A percentile compares a stretch with the other conserved stretches of the same genome.
Evolutionary conservation across 2,888 invertebrate species (phyloP).

Genomic region (Eretmocerus hayati): DNA sequence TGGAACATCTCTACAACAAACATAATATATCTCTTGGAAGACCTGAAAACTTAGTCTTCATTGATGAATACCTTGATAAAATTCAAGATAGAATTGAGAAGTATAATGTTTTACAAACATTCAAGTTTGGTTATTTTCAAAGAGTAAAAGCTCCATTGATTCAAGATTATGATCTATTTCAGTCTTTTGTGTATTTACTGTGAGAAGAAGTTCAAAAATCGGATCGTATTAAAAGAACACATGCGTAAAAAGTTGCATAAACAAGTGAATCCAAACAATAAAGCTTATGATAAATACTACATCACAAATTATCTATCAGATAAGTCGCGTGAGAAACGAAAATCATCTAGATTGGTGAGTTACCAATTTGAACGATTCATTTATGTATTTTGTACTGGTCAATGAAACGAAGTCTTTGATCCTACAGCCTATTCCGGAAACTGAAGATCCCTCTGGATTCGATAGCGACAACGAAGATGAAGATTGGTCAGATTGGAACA

Average conservation of each 20-base stretch:
- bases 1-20: slow-evolving; percentile 78
- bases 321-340: slow-evolving; percentile 36
- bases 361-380: too few relatives aligned
- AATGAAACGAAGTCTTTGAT: too few relatives aligned
- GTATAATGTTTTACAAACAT: slow-evolving; percentile 40
- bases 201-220: slow-evolving; percentile 83
- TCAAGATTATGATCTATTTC: slow-evolving; percentile 12
- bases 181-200: slow-evolving; percentile 85
- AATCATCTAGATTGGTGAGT: slow-evolving; percentile 4
- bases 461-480: slow-evolving; percentile 38
- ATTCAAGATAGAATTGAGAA: slow-evolving; percentile 72
- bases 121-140: neutral
- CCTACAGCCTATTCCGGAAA: slow-evolving; percentile 10
- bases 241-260: slow-evolving; percentile 97
- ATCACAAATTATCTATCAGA: slow-evolving; percentile 51
- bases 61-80: slow-evolving; percentile 73
- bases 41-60: slow-evolving; percentile 85
- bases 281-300: slow-evolving; percentile 81
- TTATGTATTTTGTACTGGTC: too few relatives aligned
- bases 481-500: slow-evolving; percentile 78
- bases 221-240: slow-evolving; percentile 83
- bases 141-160: neutral
- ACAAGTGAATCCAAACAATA: slow-evolving; percentile 82
- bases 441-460: slow-evolving; percentile 29
- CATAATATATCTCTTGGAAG: slow-evolving; percentile 90